These are phyloP conservation scores for Cheilosia urbana DNA, from an alignment of 2,888 invertebrate species.

Conservation along the genomic window DNA sequence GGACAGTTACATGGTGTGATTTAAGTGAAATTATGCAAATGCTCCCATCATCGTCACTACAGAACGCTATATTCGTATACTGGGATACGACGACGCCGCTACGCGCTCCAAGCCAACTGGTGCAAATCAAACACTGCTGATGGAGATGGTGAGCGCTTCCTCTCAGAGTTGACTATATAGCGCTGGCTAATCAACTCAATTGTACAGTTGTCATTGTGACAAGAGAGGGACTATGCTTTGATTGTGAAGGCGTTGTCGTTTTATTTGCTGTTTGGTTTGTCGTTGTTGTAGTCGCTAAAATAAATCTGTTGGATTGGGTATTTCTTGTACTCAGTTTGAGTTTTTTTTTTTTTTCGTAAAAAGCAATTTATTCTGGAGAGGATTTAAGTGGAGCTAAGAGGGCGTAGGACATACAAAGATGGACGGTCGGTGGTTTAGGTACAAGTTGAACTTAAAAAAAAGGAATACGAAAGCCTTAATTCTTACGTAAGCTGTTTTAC, in stretches of 20 bases:
- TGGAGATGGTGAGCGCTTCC: constrained; percentile 59
- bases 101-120: constrained; percentile 63
- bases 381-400: constrained; percentile 21
- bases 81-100: constrained; percentile 38
- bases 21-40: constrained; percentile 56
- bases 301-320: constrained; percentile 53
- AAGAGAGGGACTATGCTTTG: constrained; percentile 44
- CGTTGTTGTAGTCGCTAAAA: constrained; percentile 32
- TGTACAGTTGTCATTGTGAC: constrained; percentile 51
- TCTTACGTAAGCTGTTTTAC: too few relatives aligned
- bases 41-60: constrained; percentile 15
- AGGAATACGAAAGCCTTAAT: too few relatives aligned
- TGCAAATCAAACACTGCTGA: constrained; percentile 63
- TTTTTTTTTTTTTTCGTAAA: constrained; percentile 24
- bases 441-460: constrained; percentile 29
- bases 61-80: background rate
- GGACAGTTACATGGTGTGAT: constrained; percentile 4
- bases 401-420: too few relatives aligned
- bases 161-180: constrained; percentile 40
- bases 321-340: constrained; percentile 45
- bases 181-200: constrained; percentile 68
- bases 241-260: constrained; percentile 59
- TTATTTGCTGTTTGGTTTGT: constrained; percentile 7
- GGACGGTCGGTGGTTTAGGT: background rate
- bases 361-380: constrained; percentile 42